Percentiles rank a stretch among this genome's conserved stretches.
Evolutionary conservation across 2,113 vertebrate genomes (phyloP).

Genomic region (Prunella fulvescens): DNA sequence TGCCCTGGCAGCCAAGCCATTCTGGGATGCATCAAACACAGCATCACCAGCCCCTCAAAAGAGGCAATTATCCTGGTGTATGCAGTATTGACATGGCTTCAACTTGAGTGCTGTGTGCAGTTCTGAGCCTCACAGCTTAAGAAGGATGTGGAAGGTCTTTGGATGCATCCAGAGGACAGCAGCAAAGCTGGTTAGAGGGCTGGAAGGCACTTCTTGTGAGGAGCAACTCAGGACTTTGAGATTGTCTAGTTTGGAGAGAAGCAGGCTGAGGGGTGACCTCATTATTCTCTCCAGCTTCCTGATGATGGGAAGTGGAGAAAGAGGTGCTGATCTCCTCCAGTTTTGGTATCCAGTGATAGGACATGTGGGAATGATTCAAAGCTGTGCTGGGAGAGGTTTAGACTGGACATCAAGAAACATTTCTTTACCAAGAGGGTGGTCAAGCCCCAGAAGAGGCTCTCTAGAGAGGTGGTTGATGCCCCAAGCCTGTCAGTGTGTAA

Average conservation of each 20-base stretch:
- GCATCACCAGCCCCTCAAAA: neutral
- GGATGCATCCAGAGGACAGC: neutral
- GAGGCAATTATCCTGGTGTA: neutral
- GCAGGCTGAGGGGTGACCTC: neutral
- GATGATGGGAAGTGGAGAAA: neutral
- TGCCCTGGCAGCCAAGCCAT: neutral
- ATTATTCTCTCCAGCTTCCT: neutral
- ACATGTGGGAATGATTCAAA: neutral
- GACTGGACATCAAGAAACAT: neutral
- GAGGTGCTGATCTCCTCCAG: neutral
- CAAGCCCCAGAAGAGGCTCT: neutral
- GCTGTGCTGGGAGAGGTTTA: neutral
- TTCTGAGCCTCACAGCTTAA: neutral
- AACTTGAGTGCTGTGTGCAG: neutral
- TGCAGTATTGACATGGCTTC: neutral
- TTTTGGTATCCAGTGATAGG: neutral
- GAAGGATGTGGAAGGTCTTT: neutral
- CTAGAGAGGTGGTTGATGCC: rapidly evolving
- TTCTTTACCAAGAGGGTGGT: neutral
- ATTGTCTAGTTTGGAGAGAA: neutral
- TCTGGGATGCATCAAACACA: neutral
- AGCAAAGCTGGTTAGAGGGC: neutral
- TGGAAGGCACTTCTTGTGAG: neutral
- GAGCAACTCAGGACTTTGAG: neutral
- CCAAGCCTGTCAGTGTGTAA: neutral